These are phyloP conservation scores for Solea senegalensis DNA, from an alignment of 2,113 vertebrate genomes.

Conservation along the genomic window DNA sequence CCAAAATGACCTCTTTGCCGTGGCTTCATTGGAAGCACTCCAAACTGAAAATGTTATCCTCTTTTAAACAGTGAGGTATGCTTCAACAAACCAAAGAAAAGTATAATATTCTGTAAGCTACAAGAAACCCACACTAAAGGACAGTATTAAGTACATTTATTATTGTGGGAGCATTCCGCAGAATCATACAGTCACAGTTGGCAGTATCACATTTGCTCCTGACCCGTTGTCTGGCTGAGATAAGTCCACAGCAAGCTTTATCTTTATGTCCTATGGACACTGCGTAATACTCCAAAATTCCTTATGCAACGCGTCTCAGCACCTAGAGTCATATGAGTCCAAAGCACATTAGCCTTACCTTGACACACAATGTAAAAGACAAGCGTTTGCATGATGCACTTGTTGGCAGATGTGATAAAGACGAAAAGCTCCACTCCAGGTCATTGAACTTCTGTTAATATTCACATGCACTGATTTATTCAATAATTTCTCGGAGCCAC, in stretches of 20 bases:
- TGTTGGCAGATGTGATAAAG: slow-evolving; percentile 1
- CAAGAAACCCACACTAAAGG: background rate
- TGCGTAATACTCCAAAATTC: slow-evolving; percentile 6
- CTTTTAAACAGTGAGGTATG: slow-evolving; percentile 18
- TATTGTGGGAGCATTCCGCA: slow-evolving; percentile 4
- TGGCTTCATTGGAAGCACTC: slow-evolving; percentile 7
- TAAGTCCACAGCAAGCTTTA: slow-evolving; percentile 37
- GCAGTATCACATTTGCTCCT: slow-evolving; percentile 43
- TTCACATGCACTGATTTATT: background rate
- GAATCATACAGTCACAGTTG: slow-evolving; percentile 33
- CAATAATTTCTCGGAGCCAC: background rate
- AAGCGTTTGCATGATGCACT: background rate
- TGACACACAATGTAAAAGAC: background rate
- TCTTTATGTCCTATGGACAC: slow-evolving; percentile 16
- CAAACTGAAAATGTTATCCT: slow-evolving; percentile 12
- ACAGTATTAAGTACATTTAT: slow-evolving; percentile 3
- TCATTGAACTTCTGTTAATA: background rate
- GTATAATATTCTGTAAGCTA: background rate
- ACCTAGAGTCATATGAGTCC: slow-evolving; percentile 1
- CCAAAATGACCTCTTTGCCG: slow-evolving; percentile 33
- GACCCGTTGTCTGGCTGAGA: slow-evolving; percentile 41
- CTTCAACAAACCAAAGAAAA: background rate
- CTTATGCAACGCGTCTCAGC: slow-evolving; percentile 44
- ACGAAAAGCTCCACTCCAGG: background rate
- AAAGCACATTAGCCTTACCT: slow-evolving; percentile 12